Evolutionary conservation across 2,113 vertebrate genomes (phyloP).

Genomic region (Heptranchias perlo): DNA sequence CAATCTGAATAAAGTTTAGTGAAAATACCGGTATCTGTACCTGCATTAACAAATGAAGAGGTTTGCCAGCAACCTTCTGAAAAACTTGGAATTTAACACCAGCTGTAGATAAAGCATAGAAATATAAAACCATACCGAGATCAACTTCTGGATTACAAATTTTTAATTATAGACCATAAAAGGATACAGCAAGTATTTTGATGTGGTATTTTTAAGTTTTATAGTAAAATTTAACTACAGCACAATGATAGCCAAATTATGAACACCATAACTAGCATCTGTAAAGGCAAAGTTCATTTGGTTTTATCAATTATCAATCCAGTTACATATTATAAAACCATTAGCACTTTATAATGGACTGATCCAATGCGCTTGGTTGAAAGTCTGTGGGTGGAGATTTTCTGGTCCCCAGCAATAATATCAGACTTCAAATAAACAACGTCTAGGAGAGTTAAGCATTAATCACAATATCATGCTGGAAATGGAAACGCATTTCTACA

Average conservation of each 20-base stretch:
- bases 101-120: slow-evolving; percentile 58
- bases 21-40: slow-evolving; percentile 50
- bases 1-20: background rate
- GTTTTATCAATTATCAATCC: background rate
- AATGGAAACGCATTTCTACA: background rate
- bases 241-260: background rate
- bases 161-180: background rate
- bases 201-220: background rate
- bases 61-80: slow-evolving; percentile 69
- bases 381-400: background rate
- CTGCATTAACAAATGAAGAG: slow-evolving; percentile 90
- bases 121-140: background rate
- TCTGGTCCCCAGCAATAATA: background rate
- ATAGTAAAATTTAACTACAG: background rate
- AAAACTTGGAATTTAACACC: slow-evolving; percentile 88
- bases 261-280: background rate
- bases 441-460: background rate
- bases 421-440: background rate
- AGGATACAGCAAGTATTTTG: background rate
- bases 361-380: background rate
- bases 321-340: background rate
- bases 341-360: background rate
- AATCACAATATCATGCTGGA: background rate
- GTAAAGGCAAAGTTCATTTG: background rate
- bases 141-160: background rate